Conservation (phyloP, 2,797 vertebrate genomes). For the Poecilia gillii region DNA sequence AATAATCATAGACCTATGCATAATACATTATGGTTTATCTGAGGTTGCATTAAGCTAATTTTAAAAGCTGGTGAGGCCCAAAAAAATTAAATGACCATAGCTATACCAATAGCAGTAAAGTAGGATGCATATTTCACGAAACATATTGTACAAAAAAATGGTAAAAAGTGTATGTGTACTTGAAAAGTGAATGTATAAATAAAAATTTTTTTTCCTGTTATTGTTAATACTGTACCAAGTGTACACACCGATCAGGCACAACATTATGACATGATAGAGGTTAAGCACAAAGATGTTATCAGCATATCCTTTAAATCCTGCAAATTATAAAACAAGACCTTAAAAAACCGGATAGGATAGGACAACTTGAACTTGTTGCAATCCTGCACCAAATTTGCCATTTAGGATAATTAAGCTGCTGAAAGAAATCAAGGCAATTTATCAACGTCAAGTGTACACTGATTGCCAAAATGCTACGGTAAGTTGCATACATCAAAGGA, state of each 20-base stretch:
- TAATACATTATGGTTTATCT: not conserved
- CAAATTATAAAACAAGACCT: not conserved
- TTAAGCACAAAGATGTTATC: not conserved
- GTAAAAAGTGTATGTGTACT: not conserved
- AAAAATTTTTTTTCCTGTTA: not conserved
- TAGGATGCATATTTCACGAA: not conserved
- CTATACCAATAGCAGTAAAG: not conserved
- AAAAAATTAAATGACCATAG: not conserved
- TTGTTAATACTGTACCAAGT: not conserved
- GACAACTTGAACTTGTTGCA: not conserved
- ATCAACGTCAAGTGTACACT: not conserved
- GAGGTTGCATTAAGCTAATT: not conserved
- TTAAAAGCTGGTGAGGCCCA: not conserved
- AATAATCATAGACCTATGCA: not conserved
- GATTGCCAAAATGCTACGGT: not conserved
- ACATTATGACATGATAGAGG: not conserved
- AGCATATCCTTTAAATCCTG: not conserved
- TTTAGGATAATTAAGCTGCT: not conserved
- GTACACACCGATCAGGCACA: not conserved
- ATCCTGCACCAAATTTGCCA: not conserved
- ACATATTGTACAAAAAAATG: not conserved
- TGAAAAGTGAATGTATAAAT: not conserved
- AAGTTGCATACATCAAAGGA: not conserved
- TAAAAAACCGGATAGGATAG: not conserved
- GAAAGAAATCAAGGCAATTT: not conserved